A percentile compares a stretch with the other conserved stretches of the same genome.
Conservation (phyloP, 2,888 invertebrate species). For the Argyresthia goedartella region DNA sequence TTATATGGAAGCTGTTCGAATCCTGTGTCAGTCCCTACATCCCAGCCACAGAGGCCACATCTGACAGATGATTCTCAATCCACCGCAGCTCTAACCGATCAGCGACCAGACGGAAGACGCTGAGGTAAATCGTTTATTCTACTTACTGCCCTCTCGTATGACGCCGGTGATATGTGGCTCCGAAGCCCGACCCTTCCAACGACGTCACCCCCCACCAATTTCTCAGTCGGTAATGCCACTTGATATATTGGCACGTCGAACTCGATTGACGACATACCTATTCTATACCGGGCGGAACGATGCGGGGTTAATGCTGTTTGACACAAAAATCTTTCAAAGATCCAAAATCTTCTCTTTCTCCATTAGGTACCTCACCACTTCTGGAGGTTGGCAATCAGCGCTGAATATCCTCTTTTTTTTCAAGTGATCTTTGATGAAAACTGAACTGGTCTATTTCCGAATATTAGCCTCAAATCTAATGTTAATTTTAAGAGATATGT, state of each 20-base stretch:
- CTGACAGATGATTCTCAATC: too few species aligned
- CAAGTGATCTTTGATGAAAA: too few species aligned
- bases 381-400: not conserved
- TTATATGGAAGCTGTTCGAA: too few species aligned
- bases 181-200: not conserved
- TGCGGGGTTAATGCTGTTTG: not conserved
- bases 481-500: too few species aligned
- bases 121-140: not conserved
- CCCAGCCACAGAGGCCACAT: too few species aligned
- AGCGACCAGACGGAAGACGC: not conserved
- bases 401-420: not conserved
- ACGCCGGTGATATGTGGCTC: not conserved
- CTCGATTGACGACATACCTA: constrained; percentile 14
- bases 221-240: constrained; percentile 30
- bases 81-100: too few species aligned
- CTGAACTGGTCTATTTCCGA: too few species aligned
- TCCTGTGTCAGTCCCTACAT: too few species aligned
- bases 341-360: not conserved
- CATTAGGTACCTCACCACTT: not conserved
- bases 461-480: too few species aligned
- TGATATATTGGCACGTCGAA: constrained; percentile 28
- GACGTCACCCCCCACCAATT: constrained; percentile 15
- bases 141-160: not conserved
- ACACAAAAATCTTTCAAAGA: not conserved
- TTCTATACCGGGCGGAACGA: not conserved